These are phyloP conservation scores for Cephonodes hylas DNA, from an alignment of 2,888 invertebrate genomes.

Conservation along the genomic window DNA sequence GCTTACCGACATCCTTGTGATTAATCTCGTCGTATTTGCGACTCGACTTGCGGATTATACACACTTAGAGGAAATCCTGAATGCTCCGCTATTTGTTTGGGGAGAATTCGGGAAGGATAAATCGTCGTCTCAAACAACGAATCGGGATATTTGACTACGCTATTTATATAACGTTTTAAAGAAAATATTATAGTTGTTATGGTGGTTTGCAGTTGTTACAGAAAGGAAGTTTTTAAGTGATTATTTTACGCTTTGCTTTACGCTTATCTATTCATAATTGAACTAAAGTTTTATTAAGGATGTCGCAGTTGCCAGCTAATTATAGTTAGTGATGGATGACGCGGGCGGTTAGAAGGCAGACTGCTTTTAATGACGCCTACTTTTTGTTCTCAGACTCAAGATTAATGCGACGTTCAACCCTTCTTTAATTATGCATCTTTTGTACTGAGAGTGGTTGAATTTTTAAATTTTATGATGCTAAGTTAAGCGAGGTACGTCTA, in stretches of 20 bases:
- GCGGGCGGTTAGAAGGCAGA: constrained; percentile 28
- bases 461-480: constrained; percentile 41
- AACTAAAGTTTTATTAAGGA: constrained; percentile 8
- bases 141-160: neutral
- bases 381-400: constrained; percentile 50
- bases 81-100: constrained; percentile 35
- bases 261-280: constrained; percentile 12
- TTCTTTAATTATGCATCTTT: constrained; percentile 64
- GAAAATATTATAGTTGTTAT: no score
- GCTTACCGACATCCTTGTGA: constrained; percentile 64
- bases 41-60: constrained; percentile 51
- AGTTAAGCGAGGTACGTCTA: neutral
- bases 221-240: no score
- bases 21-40: constrained; percentile 65
- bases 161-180: no score
- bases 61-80: constrained; percentile 44
- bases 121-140: neutral
- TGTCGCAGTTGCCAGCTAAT: constrained; percentile 16
- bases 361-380: constrained; percentile 47
- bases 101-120: constrained; percentile 6
- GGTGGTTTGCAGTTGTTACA: no score
- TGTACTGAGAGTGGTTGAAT: constrained; percentile 33
- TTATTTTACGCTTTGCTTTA: neutral
- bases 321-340: constrained; percentile 48
- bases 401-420: constrained; percentile 57